Evolutionary conservation across 2,797 vertebrate species (phyloP).

Genomic region (Acanthis flammea): DNA sequence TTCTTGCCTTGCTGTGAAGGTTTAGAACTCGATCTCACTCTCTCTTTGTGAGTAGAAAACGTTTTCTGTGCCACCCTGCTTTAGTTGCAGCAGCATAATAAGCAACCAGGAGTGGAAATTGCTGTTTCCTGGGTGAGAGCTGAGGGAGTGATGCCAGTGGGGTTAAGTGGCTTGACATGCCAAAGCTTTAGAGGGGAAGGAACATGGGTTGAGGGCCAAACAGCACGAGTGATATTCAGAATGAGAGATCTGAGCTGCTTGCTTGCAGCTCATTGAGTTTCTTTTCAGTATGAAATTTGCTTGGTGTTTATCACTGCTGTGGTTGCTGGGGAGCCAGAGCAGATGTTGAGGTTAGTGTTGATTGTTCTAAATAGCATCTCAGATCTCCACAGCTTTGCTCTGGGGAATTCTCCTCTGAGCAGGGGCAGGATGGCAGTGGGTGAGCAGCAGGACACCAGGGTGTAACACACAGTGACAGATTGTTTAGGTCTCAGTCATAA

Average conservation of each 20-base stretch:
- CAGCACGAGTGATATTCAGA: fast-evolving
- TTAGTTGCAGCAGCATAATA: background rate
- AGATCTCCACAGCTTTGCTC: background rate
- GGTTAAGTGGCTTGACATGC: background rate
- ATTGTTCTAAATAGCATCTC: background rate
- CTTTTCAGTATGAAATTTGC: background rate
- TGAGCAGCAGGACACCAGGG: background rate
- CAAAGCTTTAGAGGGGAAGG: background rate
- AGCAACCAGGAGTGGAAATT: background rate
- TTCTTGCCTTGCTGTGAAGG: background rate
- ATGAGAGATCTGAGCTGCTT: background rate
- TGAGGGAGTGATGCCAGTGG: background rate
- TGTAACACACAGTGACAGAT: fast-evolving
- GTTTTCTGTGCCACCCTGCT: background rate
- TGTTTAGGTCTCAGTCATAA: background rate
- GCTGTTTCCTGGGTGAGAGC: background rate
- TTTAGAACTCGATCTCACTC: background rate
- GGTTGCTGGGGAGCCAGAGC: background rate
- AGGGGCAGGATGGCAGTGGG: background rate
- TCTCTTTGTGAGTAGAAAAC: background rate
- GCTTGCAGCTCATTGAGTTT: background rate
- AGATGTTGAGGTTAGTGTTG: background rate
- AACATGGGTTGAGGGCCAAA: background rate
- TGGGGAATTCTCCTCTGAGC: background rate
- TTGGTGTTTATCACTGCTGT: background rate